Evolutionary conservation across 2,888 invertebrate genomes (phyloP), one percentile per base, ranked within the genome.

Genomic region (Euproctis similis): DNA sequence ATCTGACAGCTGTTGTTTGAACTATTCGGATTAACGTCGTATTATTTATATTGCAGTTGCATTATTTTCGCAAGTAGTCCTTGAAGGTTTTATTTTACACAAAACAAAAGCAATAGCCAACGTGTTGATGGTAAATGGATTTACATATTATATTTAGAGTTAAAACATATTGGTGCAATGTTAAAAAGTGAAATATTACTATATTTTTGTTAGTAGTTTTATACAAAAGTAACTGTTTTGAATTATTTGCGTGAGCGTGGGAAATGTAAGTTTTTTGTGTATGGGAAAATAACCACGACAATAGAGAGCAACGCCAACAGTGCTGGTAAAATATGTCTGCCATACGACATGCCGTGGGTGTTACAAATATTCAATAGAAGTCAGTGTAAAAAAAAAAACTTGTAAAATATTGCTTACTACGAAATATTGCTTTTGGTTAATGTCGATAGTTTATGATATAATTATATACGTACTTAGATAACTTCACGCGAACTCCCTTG

Each of bases 1-100:
- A 76, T 75, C 77, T 70, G 76, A 73, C 76, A 54, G 69, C 51
- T 68, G 67, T 72, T 52, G 62, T 68, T 70, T 61, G 66, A 68
- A 68, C 64, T 69, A 68, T 67, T 62, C 62, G 59, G 51, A 66
- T 64, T 50, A 63, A 53, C 54, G 68, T 69, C 69, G 60, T 53
- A 58, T 58, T 62, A 58, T 53, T 61, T 65, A n/a, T n/a, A 68
- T 63, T 65, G 58, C 58, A 40, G 43, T 39, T 39, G 49, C 44
- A 46, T 53, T 48, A 43, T 48, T 48, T 54, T 47, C 56, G 37
- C 46, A 50, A 27, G 46, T 51, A 53, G 46, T 33, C 38, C 39
- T 36, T 26, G 39, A 45, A 53, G 48, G 39, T 53, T 55, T 51
- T 42, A 52, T 45, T 39, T 42, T 32, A 35, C 44, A 40, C 42